phyloP scores from a whole-genome alignment of 1,140 invertebrate species.

The Dreissena polymorpha region DNA sequence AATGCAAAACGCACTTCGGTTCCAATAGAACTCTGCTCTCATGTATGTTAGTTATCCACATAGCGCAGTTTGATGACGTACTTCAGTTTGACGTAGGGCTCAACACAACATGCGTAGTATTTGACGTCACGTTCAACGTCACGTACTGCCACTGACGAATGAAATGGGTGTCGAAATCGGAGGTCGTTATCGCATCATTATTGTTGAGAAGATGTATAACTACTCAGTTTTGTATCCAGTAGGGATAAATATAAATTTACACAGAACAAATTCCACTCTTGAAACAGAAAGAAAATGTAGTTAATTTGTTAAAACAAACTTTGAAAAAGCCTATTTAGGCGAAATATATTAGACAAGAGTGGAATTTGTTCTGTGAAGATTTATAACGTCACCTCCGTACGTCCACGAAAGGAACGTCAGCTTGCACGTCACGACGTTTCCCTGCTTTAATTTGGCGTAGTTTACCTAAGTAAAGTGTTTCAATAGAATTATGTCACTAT shows the following conservation, averaged over 20 bases:
- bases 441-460: not conserved
- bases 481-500: too few species aligned
- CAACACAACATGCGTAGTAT: constrained; percentile 14
- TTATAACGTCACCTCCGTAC: not conserved
- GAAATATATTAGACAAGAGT: too few species aligned
- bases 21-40: too few species aligned
- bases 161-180: not conserved
- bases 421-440: not conserved
- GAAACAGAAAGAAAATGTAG: too few species aligned
- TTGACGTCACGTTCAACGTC: not conserved
- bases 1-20: too few species aligned
- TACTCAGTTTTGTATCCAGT: too few species aligned
- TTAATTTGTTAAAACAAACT: too few species aligned
- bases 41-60: not conserved
- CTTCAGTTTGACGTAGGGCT: not conserved
- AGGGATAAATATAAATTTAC: too few species aligned
- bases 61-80: not conserved
- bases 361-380: too few species aligned
- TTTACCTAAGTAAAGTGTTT: not conserved
- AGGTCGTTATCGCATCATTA: not conserved
- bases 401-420: not conserved
- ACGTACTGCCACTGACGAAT: not conserved
- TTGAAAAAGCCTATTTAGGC: too few species aligned
- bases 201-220: not conserved
- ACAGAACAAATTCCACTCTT: too few species aligned